Evolutionary conservation across 2,888 invertebrate species (phyloP).

Genomic region (Proisotoma minuta): DNA sequence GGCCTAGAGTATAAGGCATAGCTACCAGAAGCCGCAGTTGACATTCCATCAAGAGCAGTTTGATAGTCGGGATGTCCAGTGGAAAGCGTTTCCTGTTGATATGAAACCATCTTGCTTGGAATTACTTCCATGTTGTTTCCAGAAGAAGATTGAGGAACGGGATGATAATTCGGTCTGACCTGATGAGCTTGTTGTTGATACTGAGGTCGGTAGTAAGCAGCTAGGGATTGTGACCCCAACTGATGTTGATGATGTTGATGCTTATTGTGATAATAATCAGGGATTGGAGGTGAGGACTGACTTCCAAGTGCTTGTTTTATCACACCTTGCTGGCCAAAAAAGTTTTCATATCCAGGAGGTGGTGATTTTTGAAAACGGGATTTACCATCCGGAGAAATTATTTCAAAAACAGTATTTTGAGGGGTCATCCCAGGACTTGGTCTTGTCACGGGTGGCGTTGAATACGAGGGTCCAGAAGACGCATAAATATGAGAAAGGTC

Average conservation of each 20-base stretch:
- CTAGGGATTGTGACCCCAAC: too few relatives aligned
- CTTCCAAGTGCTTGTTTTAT: not conserved
- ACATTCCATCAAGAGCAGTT: not conserved
- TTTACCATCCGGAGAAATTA: not conserved
- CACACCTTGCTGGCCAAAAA: not conserved
- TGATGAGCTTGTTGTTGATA: slow-evolving; percentile 6
- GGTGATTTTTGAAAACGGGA: not conserved
- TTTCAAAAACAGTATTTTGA: not conserved
- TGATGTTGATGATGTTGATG: slow-evolving; percentile 5
- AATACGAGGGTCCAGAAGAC: not conserved
- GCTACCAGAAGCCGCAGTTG: not conserved
- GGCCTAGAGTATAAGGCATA: not conserved
- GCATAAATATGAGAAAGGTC: slow-evolving; percentile 1
- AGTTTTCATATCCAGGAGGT: not conserved
- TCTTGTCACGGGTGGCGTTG: too few relatives aligned
- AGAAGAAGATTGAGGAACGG: not conserved
- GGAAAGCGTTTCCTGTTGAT: slow-evolving; percentile 34
- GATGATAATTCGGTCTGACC: not conserved
- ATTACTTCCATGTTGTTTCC: slow-evolving; percentile 36
- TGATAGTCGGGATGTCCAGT: slow-evolving; percentile 19
- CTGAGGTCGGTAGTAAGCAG: too few relatives aligned
- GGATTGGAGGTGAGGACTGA: not conserved
- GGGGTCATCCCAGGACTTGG: not conserved
- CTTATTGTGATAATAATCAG: not conserved
- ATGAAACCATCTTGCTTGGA: slow-evolving; percentile 40